Evolutionary conservation across 2,888 invertebrate species (phyloP).

Genomic region (Orthosia gothica): DNA sequence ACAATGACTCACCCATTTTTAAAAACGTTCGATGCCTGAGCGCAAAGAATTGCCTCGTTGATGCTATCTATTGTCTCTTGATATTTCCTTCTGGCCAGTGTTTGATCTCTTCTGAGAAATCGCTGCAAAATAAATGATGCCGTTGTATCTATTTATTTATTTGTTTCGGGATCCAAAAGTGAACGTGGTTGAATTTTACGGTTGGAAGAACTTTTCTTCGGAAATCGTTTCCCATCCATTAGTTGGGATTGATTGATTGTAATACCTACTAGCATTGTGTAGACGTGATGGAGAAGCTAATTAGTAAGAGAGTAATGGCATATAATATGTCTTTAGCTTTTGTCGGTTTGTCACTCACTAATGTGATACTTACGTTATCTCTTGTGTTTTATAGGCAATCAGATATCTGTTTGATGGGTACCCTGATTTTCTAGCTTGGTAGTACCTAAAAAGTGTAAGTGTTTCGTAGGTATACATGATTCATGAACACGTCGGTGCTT

Average conservation of each 20-base stretch:
- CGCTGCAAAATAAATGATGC: conserved; percentile 23
- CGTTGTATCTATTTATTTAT: conserved; percentile 31
- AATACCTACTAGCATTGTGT: conserved; percentile 27
- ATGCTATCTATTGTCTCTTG: background rate
- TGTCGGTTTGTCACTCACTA: background rate
- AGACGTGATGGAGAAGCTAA: conserved; percentile 35
- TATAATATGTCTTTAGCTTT: conserved; percentile 6
- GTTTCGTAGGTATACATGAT: no score
- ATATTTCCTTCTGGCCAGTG: background rate
- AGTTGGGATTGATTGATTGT: conserved; percentile 30
- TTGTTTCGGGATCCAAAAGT: conserved; percentile 28
- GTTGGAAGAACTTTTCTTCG: conserved; percentile 35
- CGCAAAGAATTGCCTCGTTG: background rate
- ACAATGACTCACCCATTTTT: background rate
- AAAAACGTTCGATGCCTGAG: background rate
- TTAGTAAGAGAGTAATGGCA: conserved; percentile 36
- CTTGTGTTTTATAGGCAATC: no score
- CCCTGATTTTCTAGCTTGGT: no score
- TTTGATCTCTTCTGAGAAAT: conserved; percentile 10
- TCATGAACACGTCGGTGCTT: background rate
- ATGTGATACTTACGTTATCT: no score
- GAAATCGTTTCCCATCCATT: conserved; percentile 41
- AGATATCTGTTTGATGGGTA: no score
- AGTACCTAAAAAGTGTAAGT: no score
- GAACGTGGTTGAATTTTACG: conserved; percentile 53